Base-by-base conservation (phyloP, 2,888 invertebrate species). In the Drosophila meridionalis region DNA sequence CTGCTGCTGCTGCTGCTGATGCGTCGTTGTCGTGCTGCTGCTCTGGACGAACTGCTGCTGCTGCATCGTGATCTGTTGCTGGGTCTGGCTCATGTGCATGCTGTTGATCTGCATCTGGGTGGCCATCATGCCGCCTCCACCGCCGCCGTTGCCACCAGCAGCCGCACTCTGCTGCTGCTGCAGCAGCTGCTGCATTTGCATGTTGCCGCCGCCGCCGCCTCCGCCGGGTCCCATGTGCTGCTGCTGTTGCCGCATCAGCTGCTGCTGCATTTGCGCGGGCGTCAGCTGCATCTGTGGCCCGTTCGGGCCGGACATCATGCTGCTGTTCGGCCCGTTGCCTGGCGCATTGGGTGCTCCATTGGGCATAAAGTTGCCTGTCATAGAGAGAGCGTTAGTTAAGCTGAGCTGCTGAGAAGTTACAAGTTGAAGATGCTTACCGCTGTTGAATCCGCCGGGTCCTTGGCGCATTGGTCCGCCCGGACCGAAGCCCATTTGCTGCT, bases 71-170 rank as follows among this genome's bases (percentile, higher is more conserved):
- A 91, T 91, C 70, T 92, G 92, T 71, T 72, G 72, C 20, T 69
- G 69, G 6, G 95, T 94, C 92, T 96, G 96, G 83, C 94, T 94
- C 95, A 96, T 95, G 91, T 96, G 96, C 89, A 96, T 95, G 83
- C 94, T 95, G 77, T 95, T 94, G 94, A 95, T 94, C 94, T 95
- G 94, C 83, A 94, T 93, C 73, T 93, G 93, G 50, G 91, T 86
- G 62, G 82, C 58, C 89, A 87, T 87, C 89, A 80, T 92, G 82
- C 66, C 83, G 72, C 73, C 82, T 8, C 73, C 80, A 2, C 64
- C 81, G 56, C 74, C 87, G 64, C 72, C 57, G 43, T 34, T 36
- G 53, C 53, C 53, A 14, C 38, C 28, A 14, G 32, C 80, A 50
- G 75, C 83, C 59, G 70, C 81, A 14, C 68, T 61, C 50, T 91